Evolutionary conservation across 2,113 vertebrate species (phyloP).

Genomic region (Gavia stellata): DNA sequence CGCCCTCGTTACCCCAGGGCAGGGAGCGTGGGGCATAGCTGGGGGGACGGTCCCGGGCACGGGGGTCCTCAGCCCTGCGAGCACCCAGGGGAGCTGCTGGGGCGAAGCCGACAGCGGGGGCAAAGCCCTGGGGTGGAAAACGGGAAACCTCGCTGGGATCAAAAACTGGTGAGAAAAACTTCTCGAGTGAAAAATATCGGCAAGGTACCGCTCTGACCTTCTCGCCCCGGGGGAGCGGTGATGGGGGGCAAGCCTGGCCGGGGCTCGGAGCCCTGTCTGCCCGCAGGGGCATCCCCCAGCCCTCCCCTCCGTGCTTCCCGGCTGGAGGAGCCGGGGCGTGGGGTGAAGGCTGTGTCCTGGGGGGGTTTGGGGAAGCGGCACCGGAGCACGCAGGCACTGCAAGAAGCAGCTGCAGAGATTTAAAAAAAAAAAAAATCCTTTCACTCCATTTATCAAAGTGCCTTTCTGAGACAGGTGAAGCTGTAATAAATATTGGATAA

Average conservation of each 20-base stretch:
- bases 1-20: background rate
- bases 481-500: background rate
- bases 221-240: rapidly evolving
- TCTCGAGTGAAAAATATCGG: rapidly evolving
- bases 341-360: background rate
- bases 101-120: background rate
- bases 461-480: background rate
- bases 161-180: background rate
- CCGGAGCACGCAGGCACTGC: background rate
- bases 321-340: background rate
- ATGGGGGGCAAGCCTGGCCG: background rate
- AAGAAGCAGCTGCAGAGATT: background rate
- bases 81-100: background rate
- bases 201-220: background rate
- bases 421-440: background rate
- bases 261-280: background rate
- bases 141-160: rapidly evolving
- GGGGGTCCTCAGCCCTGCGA: background rate
- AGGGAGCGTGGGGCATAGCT: too few species aligned
- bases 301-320: background rate
- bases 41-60: too few species aligned
- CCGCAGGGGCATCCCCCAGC: background rate
- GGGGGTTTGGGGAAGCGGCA: background rate
- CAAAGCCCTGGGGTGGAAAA: background rate
- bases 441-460: background rate